Conservation (phyloP, 2,888 invertebrate species). For the Seira ritae region DNA sequence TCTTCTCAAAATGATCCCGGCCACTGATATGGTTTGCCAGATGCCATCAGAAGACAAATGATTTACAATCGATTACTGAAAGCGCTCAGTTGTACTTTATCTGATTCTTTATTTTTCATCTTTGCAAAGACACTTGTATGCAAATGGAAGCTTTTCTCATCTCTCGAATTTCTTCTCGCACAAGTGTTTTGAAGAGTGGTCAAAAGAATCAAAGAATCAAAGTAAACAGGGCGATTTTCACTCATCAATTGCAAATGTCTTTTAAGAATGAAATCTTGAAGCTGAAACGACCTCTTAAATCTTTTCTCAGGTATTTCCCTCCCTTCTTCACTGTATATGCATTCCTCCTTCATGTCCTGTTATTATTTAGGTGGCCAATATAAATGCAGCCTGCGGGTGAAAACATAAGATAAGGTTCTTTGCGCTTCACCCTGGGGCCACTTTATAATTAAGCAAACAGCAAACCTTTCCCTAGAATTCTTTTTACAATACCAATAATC, state of each 20-base stretch:
- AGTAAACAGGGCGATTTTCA: slow-evolving; percentile 22
- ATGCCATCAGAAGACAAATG: background rate
- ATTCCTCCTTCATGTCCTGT: background rate
- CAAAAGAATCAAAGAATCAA: slow-evolving; percentile 5
- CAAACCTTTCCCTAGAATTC: slow-evolving; percentile 22
- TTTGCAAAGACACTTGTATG: no score
- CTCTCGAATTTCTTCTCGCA: background rate
- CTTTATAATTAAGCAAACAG: slow-evolving; percentile 43
- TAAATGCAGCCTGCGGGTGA: slow-evolving; percentile 29
- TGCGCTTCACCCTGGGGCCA: slow-evolving; percentile 44
- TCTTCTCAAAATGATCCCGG: background rate
- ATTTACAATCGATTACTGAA: background rate
- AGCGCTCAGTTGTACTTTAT: background rate
- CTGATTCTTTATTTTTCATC: no score
- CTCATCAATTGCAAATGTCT: background rate
- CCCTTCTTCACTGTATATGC: background rate
- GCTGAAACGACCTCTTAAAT: background rate
- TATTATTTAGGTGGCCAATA: background rate
- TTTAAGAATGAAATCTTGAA: slow-evolving; percentile 36
- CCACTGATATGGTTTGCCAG: background rate
- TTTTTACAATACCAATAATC: slow-evolving; percentile 7
- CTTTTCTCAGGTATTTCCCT: background rate
- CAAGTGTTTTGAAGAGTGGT: background rate
- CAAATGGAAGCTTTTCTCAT: background rate
- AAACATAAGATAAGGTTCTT: slow-evolving; percentile 30